These are phyloP conservation scores for Drepanosiphum platanoidis DNA, from an alignment of 2,888 invertebrate species.

Conservation along the genomic window DNA sequence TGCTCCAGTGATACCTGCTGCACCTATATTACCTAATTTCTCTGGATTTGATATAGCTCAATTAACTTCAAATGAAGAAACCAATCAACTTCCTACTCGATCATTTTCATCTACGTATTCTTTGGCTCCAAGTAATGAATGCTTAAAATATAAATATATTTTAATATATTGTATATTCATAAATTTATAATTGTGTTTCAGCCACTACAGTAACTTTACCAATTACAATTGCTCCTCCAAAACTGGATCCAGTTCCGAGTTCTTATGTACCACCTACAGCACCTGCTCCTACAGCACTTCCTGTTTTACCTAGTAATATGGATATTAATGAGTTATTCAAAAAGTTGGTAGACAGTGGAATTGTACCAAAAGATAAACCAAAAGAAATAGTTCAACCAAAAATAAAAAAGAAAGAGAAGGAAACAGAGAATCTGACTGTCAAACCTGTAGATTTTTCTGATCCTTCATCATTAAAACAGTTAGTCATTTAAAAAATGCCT, in stretches of 20 bases:
- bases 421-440: slow-evolving; percentile 67
- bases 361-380: slow-evolving; percentile 70
- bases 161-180: neutral
- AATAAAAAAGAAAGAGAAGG: slow-evolving; percentile 66
- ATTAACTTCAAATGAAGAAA: slow-evolving; percentile 37
- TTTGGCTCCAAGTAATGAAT: slow-evolving; percentile 46
- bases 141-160: neutral
- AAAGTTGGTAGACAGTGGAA: slow-evolving; percentile 86
- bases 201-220: slow-evolving; percentile 19
- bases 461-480: slow-evolving; percentile 80
- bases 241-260: slow-evolving; percentile 29
- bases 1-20: slow-evolving; percentile 66
- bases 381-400: slow-evolving; percentile 34
- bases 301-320: slow-evolving; percentile 65
- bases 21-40: slow-evolving; percentile 66
- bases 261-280: slow-evolving; percentile 13
- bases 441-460: slow-evolving; percentile 76
- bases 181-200: slow-evolving; percentile 8
- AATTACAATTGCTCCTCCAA: no score
- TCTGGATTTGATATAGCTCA: slow-evolving; percentile 25
- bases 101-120: slow-evolving; percentile 46
- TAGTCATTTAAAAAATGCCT: slow-evolving; percentile 68
- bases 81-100: slow-evolving; percentile 2
- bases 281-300: slow-evolving; percentile 27
- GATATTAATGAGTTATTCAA: slow-evolving; percentile 87